These are phyloP conservation scores for Cyrtonyx montezumae DNA, from an alignment of 2,113 vertebrate species.

Conservation along the genomic window DNA sequence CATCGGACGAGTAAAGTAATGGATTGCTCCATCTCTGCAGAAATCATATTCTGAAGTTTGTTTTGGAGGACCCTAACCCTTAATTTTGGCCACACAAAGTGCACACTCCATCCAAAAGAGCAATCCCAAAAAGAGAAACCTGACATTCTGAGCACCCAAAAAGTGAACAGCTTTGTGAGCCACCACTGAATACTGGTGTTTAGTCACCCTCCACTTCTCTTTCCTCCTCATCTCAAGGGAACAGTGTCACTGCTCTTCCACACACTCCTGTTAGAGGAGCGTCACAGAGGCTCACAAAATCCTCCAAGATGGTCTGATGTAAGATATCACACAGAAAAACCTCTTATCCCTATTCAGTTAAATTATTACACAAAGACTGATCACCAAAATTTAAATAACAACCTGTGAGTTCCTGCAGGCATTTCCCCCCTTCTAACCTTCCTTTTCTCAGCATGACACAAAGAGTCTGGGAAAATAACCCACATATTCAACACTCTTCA, in stretches of 20 bases:
- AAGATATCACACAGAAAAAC: background rate
- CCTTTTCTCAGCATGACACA: background rate
- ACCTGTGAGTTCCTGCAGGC: background rate
- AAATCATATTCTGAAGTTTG: background rate
- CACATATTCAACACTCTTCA: too few species aligned
- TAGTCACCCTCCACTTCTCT: background rate
- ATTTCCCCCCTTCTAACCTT: background rate
- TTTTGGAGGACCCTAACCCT: background rate
- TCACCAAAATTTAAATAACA: background rate
- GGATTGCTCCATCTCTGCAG: fast-evolving
- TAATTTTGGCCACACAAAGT: background rate
- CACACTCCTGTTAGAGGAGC: too few species aligned
- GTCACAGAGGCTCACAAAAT: background rate
- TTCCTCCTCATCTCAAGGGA: background rate
- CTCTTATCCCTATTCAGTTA: background rate
- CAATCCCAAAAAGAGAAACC: background rate
- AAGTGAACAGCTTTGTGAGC: background rate
- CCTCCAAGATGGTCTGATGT: too few species aligned
- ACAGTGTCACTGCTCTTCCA: background rate
- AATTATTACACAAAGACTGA: background rate
- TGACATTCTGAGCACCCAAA: background rate
- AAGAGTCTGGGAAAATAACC: background rate
- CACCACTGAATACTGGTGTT: background rate
- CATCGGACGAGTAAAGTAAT: background rate
- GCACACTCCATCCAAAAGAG: background rate